Conservation (phyloP, 2,113 vertebrate species). For the Pelvicachromis taeniatus region DNA sequence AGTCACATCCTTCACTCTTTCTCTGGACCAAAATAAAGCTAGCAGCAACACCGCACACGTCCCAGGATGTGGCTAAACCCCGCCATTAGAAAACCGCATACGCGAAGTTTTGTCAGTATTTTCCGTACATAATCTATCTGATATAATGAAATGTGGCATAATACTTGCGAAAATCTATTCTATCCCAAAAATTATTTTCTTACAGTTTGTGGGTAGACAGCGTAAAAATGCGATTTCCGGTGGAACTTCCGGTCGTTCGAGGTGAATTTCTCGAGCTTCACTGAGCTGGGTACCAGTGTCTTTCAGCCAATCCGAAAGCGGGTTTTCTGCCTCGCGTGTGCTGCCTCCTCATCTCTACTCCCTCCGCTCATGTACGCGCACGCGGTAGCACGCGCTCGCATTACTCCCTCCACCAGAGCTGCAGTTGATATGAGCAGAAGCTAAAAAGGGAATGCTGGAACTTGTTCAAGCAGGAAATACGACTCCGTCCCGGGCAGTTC, state of each 20-base stretch:
- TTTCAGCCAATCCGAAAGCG: constrained; percentile 50
- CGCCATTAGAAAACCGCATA: rapidly evolving
- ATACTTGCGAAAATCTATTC: too few relatives aligned
- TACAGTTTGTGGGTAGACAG: neutral
- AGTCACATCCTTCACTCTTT: constrained; percentile 54
- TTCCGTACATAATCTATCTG: rapidly evolving
- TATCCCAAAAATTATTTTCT: neutral
- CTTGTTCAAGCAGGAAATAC: neutral
- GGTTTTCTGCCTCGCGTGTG: neutral
- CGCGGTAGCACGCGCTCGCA: neutral
- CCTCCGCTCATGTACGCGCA: neutral
- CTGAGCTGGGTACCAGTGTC: constrained; percentile 49
- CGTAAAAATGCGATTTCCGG: neutral
- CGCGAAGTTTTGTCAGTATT: neutral
- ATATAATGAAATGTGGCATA: neutral
- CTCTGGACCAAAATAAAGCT: constrained; percentile 23
- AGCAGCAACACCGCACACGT: rapidly evolving
- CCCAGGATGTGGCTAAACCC: neutral
- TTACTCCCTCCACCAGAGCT: neutral
- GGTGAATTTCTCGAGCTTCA: neutral
- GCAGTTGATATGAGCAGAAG: neutral
- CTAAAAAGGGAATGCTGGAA: neutral
- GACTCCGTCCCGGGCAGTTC: neutral
- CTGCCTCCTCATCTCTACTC: neutral
- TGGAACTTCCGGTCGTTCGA: neutral